Conservation (phyloP, 2,113 vertebrate genomes). For the Ctenodactylus gundi region DNA sequence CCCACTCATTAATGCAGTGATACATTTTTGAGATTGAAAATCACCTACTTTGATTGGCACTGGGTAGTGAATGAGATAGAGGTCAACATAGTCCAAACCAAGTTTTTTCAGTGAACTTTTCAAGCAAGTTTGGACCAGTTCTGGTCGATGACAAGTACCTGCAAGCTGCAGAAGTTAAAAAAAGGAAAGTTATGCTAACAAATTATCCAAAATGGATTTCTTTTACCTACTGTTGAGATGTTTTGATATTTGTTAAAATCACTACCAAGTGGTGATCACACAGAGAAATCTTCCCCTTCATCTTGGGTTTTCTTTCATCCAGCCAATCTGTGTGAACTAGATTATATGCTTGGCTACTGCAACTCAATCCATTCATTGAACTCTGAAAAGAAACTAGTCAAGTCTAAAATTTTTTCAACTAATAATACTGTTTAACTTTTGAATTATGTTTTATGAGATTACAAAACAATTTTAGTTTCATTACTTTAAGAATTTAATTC, state of each 20-base stretch:
- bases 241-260: neutral
- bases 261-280: neutral
- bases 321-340: neutral
- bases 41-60: neutral
- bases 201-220: neutral
- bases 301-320: neutral
- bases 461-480: neutral
- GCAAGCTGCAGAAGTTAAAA: conserved; percentile 79
- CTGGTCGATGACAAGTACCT: conserved; percentile 83
- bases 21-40: neutral
- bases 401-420: neutral
- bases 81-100: conserved; percentile 87
- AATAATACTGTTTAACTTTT: neutral
- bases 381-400: neutral
- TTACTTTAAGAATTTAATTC: neutral
- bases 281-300: neutral
- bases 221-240: neutral
- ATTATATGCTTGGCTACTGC: neutral
- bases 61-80: conserved; percentile 86
- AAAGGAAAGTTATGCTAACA: neutral
- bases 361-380: neutral
- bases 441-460: neutral
- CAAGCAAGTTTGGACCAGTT: conserved; percentile 81
- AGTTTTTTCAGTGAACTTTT: conserved; percentile 85
- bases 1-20: neutral